A percentile compares a stretch with the other conserved stretches of the same genome.
Evolutionary conservation across 2,113 vertebrate species (phyloP).

Genomic region (Istiophorus platypterus): DNA sequence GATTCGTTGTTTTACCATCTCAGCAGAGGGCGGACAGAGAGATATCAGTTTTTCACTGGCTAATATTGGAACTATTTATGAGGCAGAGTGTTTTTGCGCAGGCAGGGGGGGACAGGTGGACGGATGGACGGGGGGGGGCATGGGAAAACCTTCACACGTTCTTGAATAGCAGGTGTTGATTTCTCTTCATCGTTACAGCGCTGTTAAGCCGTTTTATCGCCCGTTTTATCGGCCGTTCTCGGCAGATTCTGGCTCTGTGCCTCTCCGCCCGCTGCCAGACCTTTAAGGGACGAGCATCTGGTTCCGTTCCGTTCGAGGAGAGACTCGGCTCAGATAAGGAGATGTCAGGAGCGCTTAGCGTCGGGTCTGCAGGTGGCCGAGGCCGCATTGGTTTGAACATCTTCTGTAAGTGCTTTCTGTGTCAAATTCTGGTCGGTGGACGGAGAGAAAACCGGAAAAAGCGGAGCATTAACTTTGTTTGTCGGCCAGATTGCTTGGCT

Average conservation of each 20-base stretch:
- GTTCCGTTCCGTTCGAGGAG: conserved; percentile 56
- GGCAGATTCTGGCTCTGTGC: conserved; percentile 31
- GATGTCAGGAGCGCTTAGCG: conserved; percentile 32
- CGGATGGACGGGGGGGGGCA: too few species aligned
- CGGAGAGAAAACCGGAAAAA: conserved; percentile 2
- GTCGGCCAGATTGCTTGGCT: background rate
- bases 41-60: background rate
- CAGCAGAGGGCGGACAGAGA: background rate
- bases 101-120: too few species aligned
- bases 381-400: background rate
- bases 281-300: conserved; percentile 67
- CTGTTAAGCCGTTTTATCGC: conserved; percentile 42
- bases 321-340: conserved; percentile 35
- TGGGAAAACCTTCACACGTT: conserved; percentile 13
- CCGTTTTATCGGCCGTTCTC: conserved; percentile 49
- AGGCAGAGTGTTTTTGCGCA: background rate
- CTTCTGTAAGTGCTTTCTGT: background rate
- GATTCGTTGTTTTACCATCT: background rate
- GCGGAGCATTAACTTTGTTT: background rate
- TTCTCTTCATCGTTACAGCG: conserved; percentile 32
- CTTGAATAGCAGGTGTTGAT: conserved; percentile 66
- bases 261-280: conserved; percentile 46
- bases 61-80: conserved; percentile 10
- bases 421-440: background rate
- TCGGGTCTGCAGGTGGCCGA: conserved; percentile 26